phyloP scores from a whole-genome alignment of 2,888 invertebrate species.

The Nycteola revayana region DNA sequence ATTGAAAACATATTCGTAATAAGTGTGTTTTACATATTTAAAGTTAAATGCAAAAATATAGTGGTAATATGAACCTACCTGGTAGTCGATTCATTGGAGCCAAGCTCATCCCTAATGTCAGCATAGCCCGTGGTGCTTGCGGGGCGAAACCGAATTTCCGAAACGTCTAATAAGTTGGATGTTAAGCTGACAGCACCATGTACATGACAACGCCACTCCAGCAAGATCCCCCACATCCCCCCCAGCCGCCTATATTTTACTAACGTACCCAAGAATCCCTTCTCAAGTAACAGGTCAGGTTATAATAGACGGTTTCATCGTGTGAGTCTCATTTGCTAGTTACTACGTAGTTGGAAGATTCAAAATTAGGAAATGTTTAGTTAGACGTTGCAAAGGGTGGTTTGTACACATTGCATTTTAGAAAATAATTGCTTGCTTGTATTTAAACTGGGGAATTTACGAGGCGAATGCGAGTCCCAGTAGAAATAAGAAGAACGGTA shows the following conservation, averaged over 20 bases:
- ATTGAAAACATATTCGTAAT: too few species aligned
- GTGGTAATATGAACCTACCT: too few species aligned
- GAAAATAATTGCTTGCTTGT: constrained; percentile 30
- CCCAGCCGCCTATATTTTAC: constrained; percentile 27
- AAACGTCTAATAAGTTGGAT: constrained; percentile 81
- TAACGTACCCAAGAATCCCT: constrained; percentile 26
- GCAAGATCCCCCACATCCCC: constrained; percentile 40
- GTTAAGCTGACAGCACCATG: constrained; percentile 71
- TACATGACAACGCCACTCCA: constrained; percentile 60
- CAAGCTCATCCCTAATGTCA: constrained; percentile 42
- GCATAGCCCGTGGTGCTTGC: constrained; percentile 65
- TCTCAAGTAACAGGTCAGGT: constrained; percentile 42
- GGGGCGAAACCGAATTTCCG: constrained; percentile 79
- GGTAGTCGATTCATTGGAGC: not conserved
- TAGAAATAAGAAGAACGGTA: too few species aligned
- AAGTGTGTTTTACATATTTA: too few species aligned
- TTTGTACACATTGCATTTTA: constrained; percentile 32
- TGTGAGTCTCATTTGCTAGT: constrained; percentile 71
- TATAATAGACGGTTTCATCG: constrained; percentile 44
- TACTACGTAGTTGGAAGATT: constrained; percentile 57
- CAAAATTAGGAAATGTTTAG: constrained; percentile 70
- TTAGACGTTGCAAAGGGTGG: constrained; percentile 45
- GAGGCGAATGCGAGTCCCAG: not conserved
- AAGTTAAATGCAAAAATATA: too few species aligned
- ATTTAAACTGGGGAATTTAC: constrained; percentile 15